Evolutionary conservation across 2,113 vertebrate genomes (phyloP).

Genomic region (Miniopterus natalensis): DNA sequence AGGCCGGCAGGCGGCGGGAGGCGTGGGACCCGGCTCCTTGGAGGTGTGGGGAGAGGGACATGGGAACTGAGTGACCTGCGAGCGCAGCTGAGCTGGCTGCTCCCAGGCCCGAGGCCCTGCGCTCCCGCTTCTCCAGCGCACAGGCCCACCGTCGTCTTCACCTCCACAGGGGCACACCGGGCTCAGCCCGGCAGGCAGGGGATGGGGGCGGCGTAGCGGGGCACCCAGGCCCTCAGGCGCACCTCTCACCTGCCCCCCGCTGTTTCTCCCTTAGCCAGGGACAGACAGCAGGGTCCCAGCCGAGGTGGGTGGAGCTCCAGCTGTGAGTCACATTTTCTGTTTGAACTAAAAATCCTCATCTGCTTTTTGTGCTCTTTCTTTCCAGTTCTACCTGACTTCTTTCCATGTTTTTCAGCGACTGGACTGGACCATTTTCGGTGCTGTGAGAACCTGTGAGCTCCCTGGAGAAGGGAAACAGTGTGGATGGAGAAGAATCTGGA

Average conservation of each 20-base stretch:
- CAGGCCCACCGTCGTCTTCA: not conserved
- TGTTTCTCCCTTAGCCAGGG: not conserved
- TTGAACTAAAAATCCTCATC: not conserved
- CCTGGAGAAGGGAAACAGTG: not conserved
- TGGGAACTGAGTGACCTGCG: not conserved
- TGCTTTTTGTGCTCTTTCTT: not conserved
- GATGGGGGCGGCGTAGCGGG: not conserved
- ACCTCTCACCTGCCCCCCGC: not conserved
- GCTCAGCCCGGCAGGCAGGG: fast-evolving
- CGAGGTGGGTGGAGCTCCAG: not conserved
- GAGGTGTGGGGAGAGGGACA: constrained; percentile 78
- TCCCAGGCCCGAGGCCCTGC: not conserved
- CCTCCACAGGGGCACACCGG: too few relatives aligned
- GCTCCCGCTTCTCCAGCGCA: not conserved
- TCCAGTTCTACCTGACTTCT: constrained; percentile 23
- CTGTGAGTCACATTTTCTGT: not conserved
- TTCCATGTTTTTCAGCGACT: not conserved
- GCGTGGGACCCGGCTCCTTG: constrained; percentile 54
- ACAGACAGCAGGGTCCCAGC: not conserved
- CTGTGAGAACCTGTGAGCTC: not conserved
- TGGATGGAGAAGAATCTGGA: not conserved
- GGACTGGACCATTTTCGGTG: not conserved
- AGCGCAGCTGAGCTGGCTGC: not conserved
- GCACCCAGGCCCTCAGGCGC: not conserved
- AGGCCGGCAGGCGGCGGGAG: constrained; percentile 53